Evolutionary conservation across 2,797 vertebrate genomes (phyloP), one percentile per base, ranked within the genome.

Genomic region (Merluccius polli): DNA sequence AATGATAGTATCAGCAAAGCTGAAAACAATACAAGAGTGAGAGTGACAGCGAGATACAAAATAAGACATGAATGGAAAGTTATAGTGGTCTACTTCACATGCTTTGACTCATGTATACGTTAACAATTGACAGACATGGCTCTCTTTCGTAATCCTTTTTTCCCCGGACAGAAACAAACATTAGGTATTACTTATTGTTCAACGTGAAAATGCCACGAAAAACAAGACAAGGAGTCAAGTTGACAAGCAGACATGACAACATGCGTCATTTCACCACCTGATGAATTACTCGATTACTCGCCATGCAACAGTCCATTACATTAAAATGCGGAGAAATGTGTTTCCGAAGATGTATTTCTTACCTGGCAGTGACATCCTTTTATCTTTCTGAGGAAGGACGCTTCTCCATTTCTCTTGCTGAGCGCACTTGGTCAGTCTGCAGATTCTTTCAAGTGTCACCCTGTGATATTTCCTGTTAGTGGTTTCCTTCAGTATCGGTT

Each of bases 361-460:
- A 95, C 94, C 94, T 94, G 87, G 87, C 85, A 89, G 91, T 93
- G 90, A 91, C 93, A 95, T 95, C 91, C 92, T 94, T 94, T 92
- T 92, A 94, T 92, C 91, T 92, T 91, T 91, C 88, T 77, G 84
- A 86, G 86, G 88, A 89, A 73, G 87, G 86, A 87, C 90, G 90
- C 85, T 86, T 93, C 88, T 92, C 93, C 94, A 94, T 94, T 89
- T 91, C 91, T 90, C 85, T 89, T 81, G 82, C 85, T 87, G 88
- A 84, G 74, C 24, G 84, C 84, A 88, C n/a, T n/a, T n/a, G n/a
- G 81, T 83, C 85, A 73, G 85, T 83, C 76, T 83, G 89, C 89
- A 87, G 88, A 81, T 70, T 75, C 76, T 75, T 76, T 88, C 78
- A 87, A 83, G 84, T 88, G 80, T 90, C 82, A 86, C 85, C 81